Evolutionary conservation across 2,797 vertebrate genomes (phyloP), one percentile per base, ranked within the genome.

Genomic region (Molossus alvarezi): DNA sequence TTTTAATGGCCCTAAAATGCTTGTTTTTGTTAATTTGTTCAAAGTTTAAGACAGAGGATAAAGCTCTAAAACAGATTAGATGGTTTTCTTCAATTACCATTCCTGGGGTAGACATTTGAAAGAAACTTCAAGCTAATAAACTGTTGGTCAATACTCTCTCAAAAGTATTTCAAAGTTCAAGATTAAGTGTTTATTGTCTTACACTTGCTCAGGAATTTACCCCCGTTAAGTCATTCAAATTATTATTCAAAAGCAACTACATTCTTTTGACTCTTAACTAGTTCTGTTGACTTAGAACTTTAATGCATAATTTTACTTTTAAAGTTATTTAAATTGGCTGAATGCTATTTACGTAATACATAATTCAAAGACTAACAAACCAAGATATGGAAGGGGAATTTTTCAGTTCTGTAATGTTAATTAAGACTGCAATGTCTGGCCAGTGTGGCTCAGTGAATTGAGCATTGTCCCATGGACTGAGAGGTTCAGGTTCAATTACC

Each of bases 71-170:
- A 94, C 91, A 97, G 15, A 94, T 51, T 80, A 76, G 18, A 65
- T 17, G 60, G 25, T 57, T 95, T 97, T 90, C 79, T 94, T 96
- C 65, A 87, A 79, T 92, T 96, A 88, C 37, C 37, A 86, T 93
- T 93, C 53, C 51, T 92, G 25, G 76, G 58, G 77, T 81, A 95
- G 75, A 80, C 25, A 64, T 90, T 90, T 88, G 48, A 94, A 91
- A 89, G 77, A 90, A 87, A 93, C 67, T 79, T 91, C 69, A 85
- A 90, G 53, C 48, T 95, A 84, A 97, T n/a, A 94, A 95, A 94
- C n/a, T n/a, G 9, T 81, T 96, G 69, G 20, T 93, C 53, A 83
- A 65, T 83, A 57, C 33, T 23, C 12, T 93, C 75, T 94, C 71
- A 77, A 51, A 90, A 93, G 29, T 71, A 80, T 80, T 95, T 81